A percentile compares a stretch with the other conserved stretches of the same genome.
phyloP scores from a whole-genome alignment of 2,888 invertebrate genomes.

The Epinotia bilunana region DNA sequence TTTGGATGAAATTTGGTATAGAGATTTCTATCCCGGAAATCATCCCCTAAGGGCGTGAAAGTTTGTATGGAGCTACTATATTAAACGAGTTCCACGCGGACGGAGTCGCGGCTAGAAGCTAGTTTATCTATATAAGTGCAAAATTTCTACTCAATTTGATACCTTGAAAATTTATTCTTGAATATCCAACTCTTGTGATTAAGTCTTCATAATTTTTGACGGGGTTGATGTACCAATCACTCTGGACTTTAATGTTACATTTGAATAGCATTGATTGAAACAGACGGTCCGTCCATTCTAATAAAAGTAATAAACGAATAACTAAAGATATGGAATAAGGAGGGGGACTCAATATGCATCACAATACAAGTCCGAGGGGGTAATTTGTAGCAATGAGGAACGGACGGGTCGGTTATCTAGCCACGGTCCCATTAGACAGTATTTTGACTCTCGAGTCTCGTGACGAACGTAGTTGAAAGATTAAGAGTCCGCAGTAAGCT shows the following conservation, averaged over 20 bases:
- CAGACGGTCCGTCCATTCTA: constrained; percentile 23
- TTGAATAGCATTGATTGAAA: constrained; percentile 20
- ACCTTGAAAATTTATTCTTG: too few relatives aligned
- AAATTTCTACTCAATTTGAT: too few relatives aligned
- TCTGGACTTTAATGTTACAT: neutral
- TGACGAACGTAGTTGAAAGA: neutral
- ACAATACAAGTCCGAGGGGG: constrained; percentile 1
- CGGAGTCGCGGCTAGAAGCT: too few relatives aligned
- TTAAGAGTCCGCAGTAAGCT: too few relatives aligned
- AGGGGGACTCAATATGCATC: constrained; percentile 3
- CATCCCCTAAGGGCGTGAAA: too few relatives aligned
- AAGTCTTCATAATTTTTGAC: too few relatives aligned
- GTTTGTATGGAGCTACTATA: too few relatives aligned
- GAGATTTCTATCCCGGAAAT: too few relatives aligned
- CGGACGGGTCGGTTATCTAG: constrained; percentile 17
- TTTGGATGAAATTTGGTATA: too few relatives aligned
- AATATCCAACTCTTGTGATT: too few relatives aligned
- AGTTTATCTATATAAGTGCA: too few relatives aligned
- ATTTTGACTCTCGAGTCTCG: neutral
- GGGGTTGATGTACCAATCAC: neutral
- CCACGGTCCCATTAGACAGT: constrained; percentile 2
- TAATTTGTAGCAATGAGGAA: constrained; percentile 43
- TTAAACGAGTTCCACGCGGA: too few relatives aligned
- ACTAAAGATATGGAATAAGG: constrained; percentile 19
- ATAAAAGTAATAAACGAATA: constrained; percentile 7